phyloP scores from a whole-genome alignment of 2,113 vertebrate genomes.

The Periophthalmus modestus region DNA sequence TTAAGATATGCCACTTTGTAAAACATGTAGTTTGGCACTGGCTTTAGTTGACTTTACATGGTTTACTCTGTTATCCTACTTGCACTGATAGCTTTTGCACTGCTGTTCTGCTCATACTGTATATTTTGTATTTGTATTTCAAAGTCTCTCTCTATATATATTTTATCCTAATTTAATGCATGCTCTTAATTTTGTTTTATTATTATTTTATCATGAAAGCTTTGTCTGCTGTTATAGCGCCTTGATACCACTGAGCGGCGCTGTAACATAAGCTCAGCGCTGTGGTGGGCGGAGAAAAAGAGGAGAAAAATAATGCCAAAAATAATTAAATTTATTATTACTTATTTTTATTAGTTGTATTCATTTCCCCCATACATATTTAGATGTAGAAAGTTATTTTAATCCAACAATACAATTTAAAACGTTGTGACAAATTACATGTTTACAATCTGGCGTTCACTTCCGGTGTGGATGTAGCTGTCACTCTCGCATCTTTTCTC shows the following conservation, averaged over 20 bases:
- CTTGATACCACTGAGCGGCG: constrained; percentile 45
- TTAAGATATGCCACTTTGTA: too few relatives aligned
- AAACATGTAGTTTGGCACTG: too few relatives aligned
- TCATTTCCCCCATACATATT: neutral
- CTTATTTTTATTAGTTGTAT: neutral
- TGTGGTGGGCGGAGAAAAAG: neutral
- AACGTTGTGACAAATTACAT: constrained; percentile 23
- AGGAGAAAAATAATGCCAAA: neutral
- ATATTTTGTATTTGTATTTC: too few relatives aligned
- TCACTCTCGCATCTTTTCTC: constrained; percentile 44
- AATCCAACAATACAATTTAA: neutral
- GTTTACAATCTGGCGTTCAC: constrained; percentile 35
- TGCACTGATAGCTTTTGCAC: too few relatives aligned
- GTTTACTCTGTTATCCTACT: too few relatives aligned
- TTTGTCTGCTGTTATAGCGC: neutral
- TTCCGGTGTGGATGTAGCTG: constrained; percentile 72
- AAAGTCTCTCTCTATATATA: too few relatives aligned
- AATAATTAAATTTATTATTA: neutral
- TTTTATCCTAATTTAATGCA: too few relatives aligned
- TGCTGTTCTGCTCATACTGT: too few relatives aligned
- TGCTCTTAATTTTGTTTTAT: too few relatives aligned
- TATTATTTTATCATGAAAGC: too few relatives aligned
- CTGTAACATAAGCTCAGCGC: constrained; percentile 17
- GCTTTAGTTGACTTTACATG: too few relatives aligned
- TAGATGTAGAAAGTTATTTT: neutral